Evolutionary conservation across 2,113 vertebrate genomes (phyloP).

Genomic region (Petroica traversi): DNA sequence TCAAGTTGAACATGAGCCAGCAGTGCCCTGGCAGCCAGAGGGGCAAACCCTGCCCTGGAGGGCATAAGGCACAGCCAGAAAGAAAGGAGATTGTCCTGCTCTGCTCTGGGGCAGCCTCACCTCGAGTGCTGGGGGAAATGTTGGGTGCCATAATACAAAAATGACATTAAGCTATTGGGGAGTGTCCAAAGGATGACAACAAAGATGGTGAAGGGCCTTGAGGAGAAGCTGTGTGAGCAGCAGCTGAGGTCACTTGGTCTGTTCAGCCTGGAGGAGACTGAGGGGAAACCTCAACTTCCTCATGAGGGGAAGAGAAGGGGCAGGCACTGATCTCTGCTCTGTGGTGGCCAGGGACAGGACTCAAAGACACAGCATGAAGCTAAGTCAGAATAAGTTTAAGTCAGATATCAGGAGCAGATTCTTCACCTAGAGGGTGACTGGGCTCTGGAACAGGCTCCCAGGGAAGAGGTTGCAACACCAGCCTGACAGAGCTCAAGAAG

Average conservation of each 20-base stretch:
- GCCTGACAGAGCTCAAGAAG: background rate
- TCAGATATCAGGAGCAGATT: background rate
- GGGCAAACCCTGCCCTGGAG: background rate
- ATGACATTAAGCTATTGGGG: background rate
- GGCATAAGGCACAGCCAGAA: background rate
- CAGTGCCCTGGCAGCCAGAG: background rate
- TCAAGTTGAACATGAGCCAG: fast-evolving
- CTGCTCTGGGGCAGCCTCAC: background rate
- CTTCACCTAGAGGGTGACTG: background rate
- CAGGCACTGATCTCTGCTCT: background rate
- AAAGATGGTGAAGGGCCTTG: background rate
- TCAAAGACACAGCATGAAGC: background rate
- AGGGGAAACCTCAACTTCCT: background rate
- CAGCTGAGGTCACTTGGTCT: background rate
- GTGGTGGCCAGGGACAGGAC: background rate
- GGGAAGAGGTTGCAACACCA: background rate
- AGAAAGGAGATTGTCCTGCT: background rate
- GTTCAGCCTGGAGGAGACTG: background rate
- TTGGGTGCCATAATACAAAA: background rate
- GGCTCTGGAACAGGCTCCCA: background rate
- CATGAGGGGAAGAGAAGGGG: background rate
- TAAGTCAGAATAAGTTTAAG: background rate
- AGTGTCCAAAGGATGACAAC: background rate
- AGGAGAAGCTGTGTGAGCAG: fast-evolving
- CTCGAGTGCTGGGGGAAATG: fast-evolving